Evolutionary conservation across 2,113 vertebrate species (phyloP).

Genomic region (Pheucticus melanocephalus): DNA sequence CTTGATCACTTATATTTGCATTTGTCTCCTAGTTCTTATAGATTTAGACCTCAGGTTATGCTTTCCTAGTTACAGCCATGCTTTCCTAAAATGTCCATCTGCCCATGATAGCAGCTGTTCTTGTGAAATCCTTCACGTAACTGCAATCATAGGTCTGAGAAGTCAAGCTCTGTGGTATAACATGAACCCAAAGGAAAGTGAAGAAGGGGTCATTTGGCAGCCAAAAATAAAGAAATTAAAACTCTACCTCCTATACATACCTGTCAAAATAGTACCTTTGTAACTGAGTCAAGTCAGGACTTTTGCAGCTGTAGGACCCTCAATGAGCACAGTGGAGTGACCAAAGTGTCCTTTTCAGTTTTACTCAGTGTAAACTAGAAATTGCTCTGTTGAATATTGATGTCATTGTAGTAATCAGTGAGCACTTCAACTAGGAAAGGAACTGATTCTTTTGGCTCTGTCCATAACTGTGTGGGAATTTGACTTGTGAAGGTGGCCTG

Average conservation of each 20-base stretch:
- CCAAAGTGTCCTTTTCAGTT: neutral
- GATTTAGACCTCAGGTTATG: neutral
- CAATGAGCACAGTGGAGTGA: neutral
- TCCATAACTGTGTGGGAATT: neutral
- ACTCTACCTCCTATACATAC: neutral
- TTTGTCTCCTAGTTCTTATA: neutral
- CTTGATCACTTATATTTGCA: neutral
- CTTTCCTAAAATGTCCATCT: neutral
- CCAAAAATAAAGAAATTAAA: neutral
- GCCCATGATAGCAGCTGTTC: neutral
- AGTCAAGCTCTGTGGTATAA: neutral
- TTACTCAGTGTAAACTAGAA: neutral
- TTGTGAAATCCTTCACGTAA: neutral
- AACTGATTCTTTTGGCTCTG: neutral
- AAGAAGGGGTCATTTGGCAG: neutral
- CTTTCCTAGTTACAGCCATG: neutral
- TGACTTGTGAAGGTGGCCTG: neutral
- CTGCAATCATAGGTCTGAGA: neutral
- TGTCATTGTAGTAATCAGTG: accelerated
- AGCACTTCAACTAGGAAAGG: neutral
- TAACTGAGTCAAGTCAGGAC: neutral
- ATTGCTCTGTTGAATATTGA: neutral
- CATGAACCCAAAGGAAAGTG: neutral
- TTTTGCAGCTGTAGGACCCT: neutral
- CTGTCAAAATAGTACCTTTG: neutral